Evolutionary conservation across 2,113 vertebrate species (phyloP).

Genomic region (Eira barbara): DNA sequence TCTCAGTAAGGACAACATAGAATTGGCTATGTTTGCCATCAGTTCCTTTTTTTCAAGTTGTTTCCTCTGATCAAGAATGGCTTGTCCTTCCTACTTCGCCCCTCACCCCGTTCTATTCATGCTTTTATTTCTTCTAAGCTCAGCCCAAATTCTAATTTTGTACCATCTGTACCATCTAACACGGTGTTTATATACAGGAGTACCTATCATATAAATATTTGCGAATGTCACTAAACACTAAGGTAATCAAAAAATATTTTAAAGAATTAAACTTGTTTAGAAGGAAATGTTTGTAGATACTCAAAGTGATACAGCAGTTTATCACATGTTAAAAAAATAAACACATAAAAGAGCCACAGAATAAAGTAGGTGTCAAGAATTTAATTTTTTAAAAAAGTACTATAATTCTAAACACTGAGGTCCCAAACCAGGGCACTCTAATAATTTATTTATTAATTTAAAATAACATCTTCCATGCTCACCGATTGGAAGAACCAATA

Average conservation of each 20-base stretch:
- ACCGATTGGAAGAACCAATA: background rate
- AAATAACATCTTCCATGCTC: background rate
- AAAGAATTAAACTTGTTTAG: background rate
- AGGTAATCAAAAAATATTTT: background rate
- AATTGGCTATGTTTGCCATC: background rate
- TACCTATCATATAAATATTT: background rate
- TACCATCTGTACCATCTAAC: background rate
- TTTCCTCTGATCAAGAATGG: background rate
- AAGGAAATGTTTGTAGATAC: background rate
- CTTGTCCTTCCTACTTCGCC: background rate
- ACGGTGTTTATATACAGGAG: background rate
- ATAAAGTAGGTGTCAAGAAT: background rate
- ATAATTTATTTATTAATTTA: background rate
- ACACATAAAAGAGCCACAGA: background rate
- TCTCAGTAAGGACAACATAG: background rate
- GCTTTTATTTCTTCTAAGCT: background rate
- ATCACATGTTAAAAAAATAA: background rate
- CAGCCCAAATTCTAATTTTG: background rate
- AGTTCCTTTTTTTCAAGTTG: background rate
- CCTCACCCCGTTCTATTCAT: background rate
- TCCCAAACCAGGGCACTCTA: background rate
- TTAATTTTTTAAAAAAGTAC: background rate
- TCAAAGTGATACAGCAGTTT: background rate
- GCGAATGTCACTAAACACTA: background rate
- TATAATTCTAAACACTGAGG: conserved; percentile 11